Evolutionary conservation across 2,888 invertebrate species (phyloP).

Genomic region (Drosophila suboccidentalis): DNA sequence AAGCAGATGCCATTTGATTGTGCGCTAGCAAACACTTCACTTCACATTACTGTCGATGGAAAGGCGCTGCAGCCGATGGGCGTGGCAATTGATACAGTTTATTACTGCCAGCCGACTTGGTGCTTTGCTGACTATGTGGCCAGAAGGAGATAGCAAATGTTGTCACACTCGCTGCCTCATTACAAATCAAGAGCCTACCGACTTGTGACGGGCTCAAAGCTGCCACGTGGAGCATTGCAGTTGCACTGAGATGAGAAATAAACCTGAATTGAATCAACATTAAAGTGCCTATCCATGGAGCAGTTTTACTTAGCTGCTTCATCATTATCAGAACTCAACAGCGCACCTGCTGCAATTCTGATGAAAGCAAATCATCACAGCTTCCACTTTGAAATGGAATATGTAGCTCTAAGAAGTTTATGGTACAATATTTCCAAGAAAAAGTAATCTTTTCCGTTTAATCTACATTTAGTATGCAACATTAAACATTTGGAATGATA

Average conservation of each 20-base stretch:
- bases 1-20: constrained; percentile 60
- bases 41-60: constrained; percentile 66
- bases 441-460: background rate
- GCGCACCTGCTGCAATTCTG: background rate
- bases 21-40: constrained; percentile 67
- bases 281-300: background rate
- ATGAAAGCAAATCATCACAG: background rate
- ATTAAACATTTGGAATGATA: background rate
- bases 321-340: background rate
- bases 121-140: constrained; percentile 26
- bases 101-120: constrained; percentile 68
- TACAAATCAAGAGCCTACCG: constrained; percentile 38
- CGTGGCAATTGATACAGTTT: constrained; percentile 68
- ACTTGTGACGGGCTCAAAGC: constrained; percentile 1
- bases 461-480: background rate
- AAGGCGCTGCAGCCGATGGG: constrained; percentile 33
- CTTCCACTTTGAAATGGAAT: background rate
- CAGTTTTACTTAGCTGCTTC: background rate
- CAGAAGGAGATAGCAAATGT: constrained; percentile 4
- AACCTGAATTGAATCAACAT: background rate
- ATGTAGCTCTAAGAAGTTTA: background rate
- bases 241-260: background rate
- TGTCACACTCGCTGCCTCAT: constrained; percentile 28
- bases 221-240: constrained; percentile 2
- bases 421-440: background rate